These are phyloP conservation scores for Brachionus koreanus DNA, from an alignment of 1,140 invertebrate species.

Conservation along the genomic window DNA sequence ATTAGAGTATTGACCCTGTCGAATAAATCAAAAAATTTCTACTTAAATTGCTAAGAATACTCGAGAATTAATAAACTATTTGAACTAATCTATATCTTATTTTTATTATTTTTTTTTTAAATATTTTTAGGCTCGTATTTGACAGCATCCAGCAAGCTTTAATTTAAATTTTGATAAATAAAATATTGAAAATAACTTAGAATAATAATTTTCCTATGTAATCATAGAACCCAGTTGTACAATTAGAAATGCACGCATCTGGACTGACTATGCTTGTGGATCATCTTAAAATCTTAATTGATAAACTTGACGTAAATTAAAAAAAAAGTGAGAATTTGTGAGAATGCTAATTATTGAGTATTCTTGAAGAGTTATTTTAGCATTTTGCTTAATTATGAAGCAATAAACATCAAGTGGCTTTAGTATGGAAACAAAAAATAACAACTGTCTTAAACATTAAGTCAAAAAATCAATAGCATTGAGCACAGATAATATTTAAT, in stretches of 20 bases:
- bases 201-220: no score
- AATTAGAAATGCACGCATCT: no score
- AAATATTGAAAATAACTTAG: no score
- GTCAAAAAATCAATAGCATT: not conserved
- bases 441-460: not conserved
- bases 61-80: not conserved
- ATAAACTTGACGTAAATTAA: no score
- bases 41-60: not conserved
- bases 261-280: no score
- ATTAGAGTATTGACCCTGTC: not conserved
- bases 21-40: conserved; percentile 10
- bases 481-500: conserved; percentile 8
- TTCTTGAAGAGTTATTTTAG: no score
- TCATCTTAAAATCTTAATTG: no score
- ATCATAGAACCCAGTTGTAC: no score
- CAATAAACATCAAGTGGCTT: not conserved
- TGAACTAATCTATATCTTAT: not conserved
- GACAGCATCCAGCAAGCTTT: not conserved
- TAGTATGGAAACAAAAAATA: not conserved
- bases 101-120: not conserved
- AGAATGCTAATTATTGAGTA: no score
- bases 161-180: no score
- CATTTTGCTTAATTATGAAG: not conserved
- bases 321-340: no score
- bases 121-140: not conserved